Percentiles rank a stretch among this genome's conserved stretches.
These are phyloP conservation scores for Osmoderma eremita DNA, from an alignment of 2,888 invertebrate genomes.

Conservation along the genomic window DNA sequence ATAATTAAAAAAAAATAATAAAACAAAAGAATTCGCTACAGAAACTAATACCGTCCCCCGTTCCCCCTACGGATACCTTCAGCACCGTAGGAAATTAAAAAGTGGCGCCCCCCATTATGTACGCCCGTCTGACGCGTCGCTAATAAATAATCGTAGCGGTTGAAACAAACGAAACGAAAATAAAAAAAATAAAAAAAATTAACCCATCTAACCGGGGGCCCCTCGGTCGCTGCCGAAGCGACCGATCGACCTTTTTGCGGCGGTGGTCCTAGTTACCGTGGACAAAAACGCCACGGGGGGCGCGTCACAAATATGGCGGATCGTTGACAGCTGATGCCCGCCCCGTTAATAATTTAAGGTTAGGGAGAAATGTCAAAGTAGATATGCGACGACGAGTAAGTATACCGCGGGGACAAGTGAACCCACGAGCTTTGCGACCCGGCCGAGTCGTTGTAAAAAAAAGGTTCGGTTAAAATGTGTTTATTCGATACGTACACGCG, in stretches of 20 bases:
- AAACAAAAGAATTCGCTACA: not conserved
- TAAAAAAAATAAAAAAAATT: constrained; percentile 16
- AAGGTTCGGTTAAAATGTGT: too few relatives aligned
- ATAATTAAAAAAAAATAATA: too few relatives aligned
- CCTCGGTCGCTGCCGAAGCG: not conserved
- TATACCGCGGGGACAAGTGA: too few relatives aligned
- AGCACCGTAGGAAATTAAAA: constrained; percentile 34
- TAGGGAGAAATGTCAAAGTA: constrained; percentile 34
- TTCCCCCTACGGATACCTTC: too few relatives aligned
- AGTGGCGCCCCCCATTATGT: constrained; percentile 13
- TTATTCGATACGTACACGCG: too few relatives aligned
- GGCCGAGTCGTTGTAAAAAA: too few relatives aligned
- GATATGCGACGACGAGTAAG: not conserved
- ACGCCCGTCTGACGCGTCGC: not conserved
- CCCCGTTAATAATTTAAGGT: constrained; percentile 40
- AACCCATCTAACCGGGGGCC: constrained; percentile 8
- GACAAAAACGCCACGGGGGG: constrained; percentile 41
- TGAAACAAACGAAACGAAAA: not conserved
- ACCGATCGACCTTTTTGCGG: not conserved
- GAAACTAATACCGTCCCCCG: not conserved
- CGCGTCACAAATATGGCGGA: constrained; percentile 41
- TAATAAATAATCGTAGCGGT: not conserved
- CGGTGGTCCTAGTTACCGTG: not conserved
- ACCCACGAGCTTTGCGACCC: too few relatives aligned
- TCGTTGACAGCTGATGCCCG: constrained; percentile 41